Base-by-base conservation (phyloP, 2,888 invertebrate genomes). In the Lasioglossum oenotherae region DNA sequence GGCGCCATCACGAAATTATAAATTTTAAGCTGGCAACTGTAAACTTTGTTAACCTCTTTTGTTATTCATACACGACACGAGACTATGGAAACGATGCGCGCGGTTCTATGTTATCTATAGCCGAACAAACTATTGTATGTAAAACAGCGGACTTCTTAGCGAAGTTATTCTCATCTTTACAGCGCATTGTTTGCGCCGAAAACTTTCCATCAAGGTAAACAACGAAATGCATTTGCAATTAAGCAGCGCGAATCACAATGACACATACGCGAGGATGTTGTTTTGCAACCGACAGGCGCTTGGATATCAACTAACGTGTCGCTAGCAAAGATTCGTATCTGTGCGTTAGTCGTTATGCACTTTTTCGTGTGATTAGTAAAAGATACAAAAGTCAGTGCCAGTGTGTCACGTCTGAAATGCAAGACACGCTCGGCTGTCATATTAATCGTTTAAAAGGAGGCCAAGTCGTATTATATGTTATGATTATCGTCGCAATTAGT, bases 61-160 rank as follows among this genome's bases (percentile, higher is more conserved):
- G 73, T 82, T 82, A 86, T 86, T 84, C 86, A 49, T 31, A 72
- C 71, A 12, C 57, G 57, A 4, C 74, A 69, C 46, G 49, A 67
- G 31, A 44, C 44, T 44, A 44, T 44, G 60, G 78, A 82, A 83
- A 91, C 87, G 90, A 84, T 84, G 82, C 64, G 71, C 67, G 46
- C 41, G 73, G 27, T 78, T 85, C 73, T 81, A 71, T 71, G 80
- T 41, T 76, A 81, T 84, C 81, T 81, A 80, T 81, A 84, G 84
- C 74, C 80, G 80, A 82, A 86, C 77, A 80, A 82, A 84, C 86
- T 86, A 91, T 91, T 91, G 91, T 91, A 91, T 91, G 91, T 81
- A 89, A 91, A 91, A 46, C 38, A 77, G 79, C 5, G 16, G 67
- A 69, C 82, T 80, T 78, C 67, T 38, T 77, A 67, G 57, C 57